Evolutionary conservation across 2,113 vertebrate genomes (phyloP), one percentile per base, ranked within the genome.

Genomic region (Pomatorhinus ruficollis): DNA sequence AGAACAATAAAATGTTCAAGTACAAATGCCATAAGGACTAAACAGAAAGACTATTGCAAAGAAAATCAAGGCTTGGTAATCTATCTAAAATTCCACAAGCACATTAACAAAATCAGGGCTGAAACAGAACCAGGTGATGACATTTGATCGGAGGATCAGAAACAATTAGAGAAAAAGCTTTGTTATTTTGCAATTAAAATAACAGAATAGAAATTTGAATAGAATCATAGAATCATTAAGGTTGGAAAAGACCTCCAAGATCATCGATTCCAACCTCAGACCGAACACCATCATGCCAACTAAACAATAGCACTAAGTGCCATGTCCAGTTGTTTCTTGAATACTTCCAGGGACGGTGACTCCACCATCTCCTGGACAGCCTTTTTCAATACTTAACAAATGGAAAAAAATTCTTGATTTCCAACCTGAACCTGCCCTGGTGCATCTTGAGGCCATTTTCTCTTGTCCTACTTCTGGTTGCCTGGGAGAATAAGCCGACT

Each of bases 1-100:
- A 94, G 87, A 95, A 91, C 75, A 91, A 95, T 93, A 84, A 84
- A 95, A 89, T 91, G 81, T 50, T 89, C 87, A 65, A 86, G 50
- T 54, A 83, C 28, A 80, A 89, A 84, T 71, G 65, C 61, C 69
- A 30, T 64, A 82, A 94, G 53, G 65, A 82, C 77, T 95, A 40
- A 81, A 49, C 8, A 97, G 83, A 91, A 91, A 84, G 53, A 54
- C 49, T 75, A 79, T 49, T 94, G 60, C 37, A 75, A 89, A 92
- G 65, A 87, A 91, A 92, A 87, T 40, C 9, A 56, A 49, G 56
- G 35, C 40, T 92, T 87, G 87, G 44, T n/a, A 82, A 64, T 87
- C 77, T 40, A 49, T 68, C 69, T 87, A 56, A 87, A 95, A 87
- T 84, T 91, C 20, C 37, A 92, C 70, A 30, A 54, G 33, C 69